A percentile compares a stretch with the other conserved stretches of the same genome.
These are phyloP conservation scores for Cyprinodon tularosa DNA, from an alignment of 2,113 vertebrate genomes.

Conservation along the genomic window DNA sequence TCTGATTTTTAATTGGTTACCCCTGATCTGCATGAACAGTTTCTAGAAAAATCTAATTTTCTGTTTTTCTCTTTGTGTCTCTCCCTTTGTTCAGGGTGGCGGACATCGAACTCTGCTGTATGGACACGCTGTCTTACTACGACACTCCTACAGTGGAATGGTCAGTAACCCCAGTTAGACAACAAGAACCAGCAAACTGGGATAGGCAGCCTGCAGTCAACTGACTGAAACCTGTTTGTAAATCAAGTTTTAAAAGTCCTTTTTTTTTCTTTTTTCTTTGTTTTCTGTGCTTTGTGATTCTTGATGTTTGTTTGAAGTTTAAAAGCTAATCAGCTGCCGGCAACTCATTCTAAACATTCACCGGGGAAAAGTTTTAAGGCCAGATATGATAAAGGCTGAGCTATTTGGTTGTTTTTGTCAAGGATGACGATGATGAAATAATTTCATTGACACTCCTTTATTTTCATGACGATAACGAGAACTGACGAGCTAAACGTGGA, in stretches of 20 bases:
- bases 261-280: not conserved
- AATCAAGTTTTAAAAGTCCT: not conserved
- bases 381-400: not conserved
- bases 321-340: not conserved
- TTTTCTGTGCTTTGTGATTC: not conserved
- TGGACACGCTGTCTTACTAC: conserved; percentile 91
- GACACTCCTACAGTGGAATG: conserved; percentile 97
- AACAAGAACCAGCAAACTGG: not conserved
- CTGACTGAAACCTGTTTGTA: too few species aligned
- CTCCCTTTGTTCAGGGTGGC: conserved; percentile 86
- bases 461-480: not conserved
- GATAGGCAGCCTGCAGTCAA: not conserved
- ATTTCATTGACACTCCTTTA: too few species aligned
- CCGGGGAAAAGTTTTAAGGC: not conserved
- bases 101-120: conserved; percentile 94
- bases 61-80: not conserved
- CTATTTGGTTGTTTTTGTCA: not conserved
- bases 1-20: too few species aligned
- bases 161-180: conserved; percentile 74
- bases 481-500: not conserved
- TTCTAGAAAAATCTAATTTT: not conserved
- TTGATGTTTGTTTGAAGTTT: not conserved
- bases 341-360: not conserved
- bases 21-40: too few species aligned
- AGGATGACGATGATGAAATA: too few species aligned